Conservation (phyloP, 2,113 vertebrate genomes). For the Collichthys lucidus region DNA sequence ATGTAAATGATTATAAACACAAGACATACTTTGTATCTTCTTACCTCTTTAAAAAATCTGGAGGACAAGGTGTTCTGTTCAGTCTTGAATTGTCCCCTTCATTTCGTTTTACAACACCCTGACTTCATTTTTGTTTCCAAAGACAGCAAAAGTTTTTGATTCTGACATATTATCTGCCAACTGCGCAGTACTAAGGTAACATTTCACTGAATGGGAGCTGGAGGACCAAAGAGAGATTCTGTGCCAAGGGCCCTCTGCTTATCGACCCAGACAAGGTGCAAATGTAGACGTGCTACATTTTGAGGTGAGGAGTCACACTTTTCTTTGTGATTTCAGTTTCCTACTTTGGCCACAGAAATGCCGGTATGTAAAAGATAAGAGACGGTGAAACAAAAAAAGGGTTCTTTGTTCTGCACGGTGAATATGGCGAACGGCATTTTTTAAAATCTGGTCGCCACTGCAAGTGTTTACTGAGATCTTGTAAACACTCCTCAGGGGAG, state of each 20-base stretch:
- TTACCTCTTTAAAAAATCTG: constrained; percentile 7
- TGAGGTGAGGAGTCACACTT: background rate
- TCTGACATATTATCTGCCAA: constrained; percentile 49
- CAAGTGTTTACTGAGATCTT: constrained; percentile 53
- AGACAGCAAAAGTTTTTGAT: constrained; percentile 37
- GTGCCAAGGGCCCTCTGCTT: constrained; percentile 14
- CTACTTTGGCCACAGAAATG: constrained; percentile 9
- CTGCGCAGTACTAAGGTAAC: background rate
- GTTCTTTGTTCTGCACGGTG: background rate
- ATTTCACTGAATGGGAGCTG: constrained; percentile 24
- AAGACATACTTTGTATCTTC: background rate
- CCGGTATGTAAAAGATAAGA: constrained; percentile 6
- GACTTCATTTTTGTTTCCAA: constrained; percentile 36
- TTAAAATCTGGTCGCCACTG: constrained; percentile 19
- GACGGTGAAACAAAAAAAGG: constrained; percentile 5
- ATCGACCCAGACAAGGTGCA: constrained; percentile 29
- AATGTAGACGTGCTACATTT: background rate
- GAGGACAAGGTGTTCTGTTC: background rate
- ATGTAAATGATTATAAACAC: constrained; percentile 35
- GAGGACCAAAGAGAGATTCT: constrained; percentile 35
- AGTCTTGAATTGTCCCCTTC: background rate
- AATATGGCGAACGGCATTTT: constrained; percentile 32
- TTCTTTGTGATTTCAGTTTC: constrained; percentile 9
- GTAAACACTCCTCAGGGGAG: constrained; percentile 49
- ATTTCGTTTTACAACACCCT: constrained; percentile 16